These are phyloP conservation scores for Xestobium rufovillosum DNA, from an alignment of 2,888 invertebrate species.

Conservation along the genomic window DNA sequence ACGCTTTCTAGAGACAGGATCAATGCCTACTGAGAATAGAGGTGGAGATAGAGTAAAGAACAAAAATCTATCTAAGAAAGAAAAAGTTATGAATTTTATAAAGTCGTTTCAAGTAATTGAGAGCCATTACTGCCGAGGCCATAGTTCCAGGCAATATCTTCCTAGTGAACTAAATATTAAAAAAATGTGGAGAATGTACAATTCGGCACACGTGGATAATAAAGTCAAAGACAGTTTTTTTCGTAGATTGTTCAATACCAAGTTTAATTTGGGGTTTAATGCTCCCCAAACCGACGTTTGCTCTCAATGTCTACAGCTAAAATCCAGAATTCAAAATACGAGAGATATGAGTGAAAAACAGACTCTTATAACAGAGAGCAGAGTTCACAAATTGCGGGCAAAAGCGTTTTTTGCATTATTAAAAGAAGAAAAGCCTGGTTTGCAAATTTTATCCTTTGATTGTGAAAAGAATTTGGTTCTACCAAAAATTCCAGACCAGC, in stretches of 20 bases:
- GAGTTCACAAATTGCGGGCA: slow-evolving; percentile 22
- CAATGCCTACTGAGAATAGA: slow-evolving; percentile 17
- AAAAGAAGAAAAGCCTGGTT: slow-evolving; percentile 16
- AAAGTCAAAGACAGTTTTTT: slow-evolving; percentile 12
- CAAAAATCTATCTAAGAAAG: slow-evolving; percentile 21
- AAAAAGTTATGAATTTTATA: slow-evolving; percentile 22
- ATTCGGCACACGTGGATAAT: not conserved
- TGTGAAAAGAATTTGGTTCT: slow-evolving; percentile 31
- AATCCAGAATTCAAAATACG: slow-evolving; percentile 12
- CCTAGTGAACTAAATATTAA: slow-evolving; percentile 18
- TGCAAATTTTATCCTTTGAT: slow-evolving; percentile 28
- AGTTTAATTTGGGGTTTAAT: slow-evolving; percentile 24
- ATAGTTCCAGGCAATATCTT: slow-evolving; percentile 16
- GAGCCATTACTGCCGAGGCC: slow-evolving; percentile 10
- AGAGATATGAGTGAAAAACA: slow-evolving; percentile 6
- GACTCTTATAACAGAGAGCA: slow-evolving; percentile 13
- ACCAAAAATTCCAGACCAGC: slow-evolving; percentile 30
- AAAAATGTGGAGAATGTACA: slow-evolving; percentile 17
- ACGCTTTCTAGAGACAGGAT: slow-evolving; percentile 15
- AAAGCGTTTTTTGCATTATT: slow-evolving; percentile 24
- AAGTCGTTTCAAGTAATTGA: slow-evolving; percentile 22
- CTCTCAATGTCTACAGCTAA: slow-evolving; percentile 15
- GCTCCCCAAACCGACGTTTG: slow-evolving; percentile 20
- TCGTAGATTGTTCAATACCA: slow-evolving; percentile 21
- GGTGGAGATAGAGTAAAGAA: slow-evolving; percentile 17